phyloP scores from a whole-genome alignment of 2,113 vertebrate genomes.

The Gallinago media region DNA sequence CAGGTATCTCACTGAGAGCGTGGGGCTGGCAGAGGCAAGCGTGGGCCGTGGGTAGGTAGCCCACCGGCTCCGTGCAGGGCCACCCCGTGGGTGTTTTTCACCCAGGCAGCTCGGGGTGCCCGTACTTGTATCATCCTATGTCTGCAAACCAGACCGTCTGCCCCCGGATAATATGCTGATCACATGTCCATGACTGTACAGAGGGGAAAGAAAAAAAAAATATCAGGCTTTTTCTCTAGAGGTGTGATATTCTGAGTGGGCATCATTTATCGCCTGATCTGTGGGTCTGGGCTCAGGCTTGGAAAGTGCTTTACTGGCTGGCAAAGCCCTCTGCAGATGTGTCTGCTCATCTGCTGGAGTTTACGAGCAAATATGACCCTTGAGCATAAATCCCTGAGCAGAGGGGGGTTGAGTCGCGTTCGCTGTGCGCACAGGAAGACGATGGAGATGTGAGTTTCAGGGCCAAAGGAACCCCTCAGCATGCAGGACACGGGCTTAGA shows the following conservation, averaged over 20 bases:
- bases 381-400: background rate
- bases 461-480: background rate
- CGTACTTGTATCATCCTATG: background rate
- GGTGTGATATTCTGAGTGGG: background rate
- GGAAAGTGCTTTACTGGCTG: background rate
- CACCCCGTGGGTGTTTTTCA: background rate
- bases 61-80: fast-evolving
- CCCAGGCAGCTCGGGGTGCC: background rate
- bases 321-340: background rate
- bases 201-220: background rate
- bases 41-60: background rate
- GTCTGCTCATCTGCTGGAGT: background rate
- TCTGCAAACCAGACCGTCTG: background rate
- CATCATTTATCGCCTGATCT: background rate
- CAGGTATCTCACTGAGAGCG: fast-evolving
- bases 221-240: background rate
- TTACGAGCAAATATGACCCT: slow-evolving; percentile 26
- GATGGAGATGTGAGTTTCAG: background rate
- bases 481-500: background rate
- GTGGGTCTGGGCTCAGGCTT: slow-evolving; percentile 1
- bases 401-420: background rate
- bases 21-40: background rate
- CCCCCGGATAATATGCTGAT: background rate
- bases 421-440: fast-evolving
- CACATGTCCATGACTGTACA: background rate